phyloP scores from a whole-genome alignment of 2,113 vertebrate species.

The Lucifuga dentata region DNA sequence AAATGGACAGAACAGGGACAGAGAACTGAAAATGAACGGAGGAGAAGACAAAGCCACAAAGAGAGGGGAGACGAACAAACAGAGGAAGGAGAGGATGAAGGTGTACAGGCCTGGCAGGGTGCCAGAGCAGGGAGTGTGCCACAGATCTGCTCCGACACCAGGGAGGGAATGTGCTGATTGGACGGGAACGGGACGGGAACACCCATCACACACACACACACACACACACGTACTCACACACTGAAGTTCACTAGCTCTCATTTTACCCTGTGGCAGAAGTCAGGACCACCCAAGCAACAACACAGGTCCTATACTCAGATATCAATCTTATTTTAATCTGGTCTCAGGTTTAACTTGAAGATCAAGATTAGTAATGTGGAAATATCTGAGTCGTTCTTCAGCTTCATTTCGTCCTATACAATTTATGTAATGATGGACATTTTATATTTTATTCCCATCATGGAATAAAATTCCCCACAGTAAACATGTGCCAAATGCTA shows the following conservation, averaged over 20 bases:
- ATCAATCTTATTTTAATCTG: no score
- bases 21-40: not conserved
- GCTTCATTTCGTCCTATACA: slow-evolving; percentile 42
- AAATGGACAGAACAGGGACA: not conserved
- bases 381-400: slow-evolving; percentile 43
- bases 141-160: slow-evolving; percentile 63
- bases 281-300: slow-evolving; percentile 40
- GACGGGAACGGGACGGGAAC: slow-evolving; percentile 50
- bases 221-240: slow-evolving; percentile 6
- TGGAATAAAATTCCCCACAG: slow-evolving; percentile 17
- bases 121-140: slow-evolving; percentile 58
- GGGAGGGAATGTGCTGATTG: slow-evolving; percentile 62
- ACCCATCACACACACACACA: not conserved
- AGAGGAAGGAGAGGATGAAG: slow-evolving; percentile 26
- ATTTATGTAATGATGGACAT: slow-evolving; percentile 36
- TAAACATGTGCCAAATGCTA: not conserved
- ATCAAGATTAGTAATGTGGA: no score
- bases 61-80: not conserved
- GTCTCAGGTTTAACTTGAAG: no score
- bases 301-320: not conserved
- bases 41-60: not conserved
- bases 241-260: slow-evolving; percentile 15
- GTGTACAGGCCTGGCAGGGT: slow-evolving; percentile 38
- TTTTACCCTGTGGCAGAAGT: not conserved
- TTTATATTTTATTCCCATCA: slow-evolving; percentile 2